Evolutionary conservation across 2,888 invertebrate species (phyloP).

Genomic region (Acronicta leporina): DNA sequence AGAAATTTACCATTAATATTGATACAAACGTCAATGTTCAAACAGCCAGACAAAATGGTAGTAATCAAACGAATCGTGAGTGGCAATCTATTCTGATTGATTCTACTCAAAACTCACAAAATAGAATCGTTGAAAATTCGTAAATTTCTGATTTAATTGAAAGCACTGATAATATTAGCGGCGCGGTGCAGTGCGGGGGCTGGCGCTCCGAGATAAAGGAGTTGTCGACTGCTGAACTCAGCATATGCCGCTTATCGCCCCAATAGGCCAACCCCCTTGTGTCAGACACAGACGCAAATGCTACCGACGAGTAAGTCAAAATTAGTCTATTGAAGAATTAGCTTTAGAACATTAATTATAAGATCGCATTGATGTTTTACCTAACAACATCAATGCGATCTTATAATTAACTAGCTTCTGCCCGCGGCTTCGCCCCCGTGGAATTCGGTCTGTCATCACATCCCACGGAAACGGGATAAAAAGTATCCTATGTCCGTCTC

Average conservation of each 20-base stretch:
- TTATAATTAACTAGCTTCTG: background rate
- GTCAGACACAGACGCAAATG: slow-evolving; percentile 62
- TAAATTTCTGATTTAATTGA: slow-evolving; percentile 75
- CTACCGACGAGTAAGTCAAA: slow-evolving; percentile 30
- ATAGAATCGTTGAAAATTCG: slow-evolving; percentile 68
- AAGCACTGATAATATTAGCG: slow-evolving; percentile 70
- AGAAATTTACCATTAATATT: slow-evolving; percentile 10
- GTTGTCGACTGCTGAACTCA: slow-evolving; percentile 66
- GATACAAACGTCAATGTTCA: slow-evolving; percentile 2
- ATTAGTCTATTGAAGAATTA: slow-evolving; percentile 39
- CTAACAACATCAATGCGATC: background rate
- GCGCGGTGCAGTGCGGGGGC: slow-evolving; percentile 54
- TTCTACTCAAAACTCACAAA: slow-evolving; percentile 59
- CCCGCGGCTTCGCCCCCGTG: too few species aligned
- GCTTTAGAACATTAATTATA: too few species aligned
- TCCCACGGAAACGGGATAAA: too few species aligned
- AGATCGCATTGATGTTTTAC: too few species aligned
- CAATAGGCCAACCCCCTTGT: slow-evolving; percentile 61
- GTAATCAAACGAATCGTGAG: slow-evolving; percentile 44
- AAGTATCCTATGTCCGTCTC: too few species aligned
- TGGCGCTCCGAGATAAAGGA: slow-evolving; percentile 76
- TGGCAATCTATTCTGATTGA: slow-evolving; percentile 56
- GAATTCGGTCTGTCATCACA: too few species aligned
- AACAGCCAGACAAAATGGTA: slow-evolving; percentile 13
- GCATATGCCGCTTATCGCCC: slow-evolving; percentile 68